A percentile compares a stretch with the other conserved stretches of the same genome.
These are phyloP conservation scores for Pemphredon lugubris DNA, from an alignment of 2,888 invertebrate genomes.

Conservation along the genomic window DNA sequence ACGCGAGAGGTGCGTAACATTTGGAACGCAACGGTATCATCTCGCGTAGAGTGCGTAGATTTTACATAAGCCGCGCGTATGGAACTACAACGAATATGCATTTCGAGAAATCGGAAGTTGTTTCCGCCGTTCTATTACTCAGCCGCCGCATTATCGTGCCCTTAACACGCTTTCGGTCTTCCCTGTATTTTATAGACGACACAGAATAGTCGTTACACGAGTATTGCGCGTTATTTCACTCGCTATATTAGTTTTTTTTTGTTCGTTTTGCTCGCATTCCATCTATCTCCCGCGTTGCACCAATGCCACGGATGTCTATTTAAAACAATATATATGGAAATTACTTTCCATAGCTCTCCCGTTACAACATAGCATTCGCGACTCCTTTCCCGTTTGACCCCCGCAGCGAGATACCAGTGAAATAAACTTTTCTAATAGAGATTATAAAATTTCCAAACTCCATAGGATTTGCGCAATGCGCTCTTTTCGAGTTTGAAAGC, in stretches of 20 bases:
- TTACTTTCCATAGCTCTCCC: not conserved
- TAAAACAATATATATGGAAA: constrained; percentile 8
- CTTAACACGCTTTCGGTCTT: constrained; percentile 40
- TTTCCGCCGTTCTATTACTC: constrained; percentile 45
- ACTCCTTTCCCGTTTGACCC: not conserved
- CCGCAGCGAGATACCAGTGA: not conserved
- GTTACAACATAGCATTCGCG: not conserved
- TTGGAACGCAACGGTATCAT: too few species aligned
- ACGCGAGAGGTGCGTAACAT: too few species aligned
- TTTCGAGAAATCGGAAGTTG: constrained; percentile 22
- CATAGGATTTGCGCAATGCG: not conserved
- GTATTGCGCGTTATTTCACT: not conserved
- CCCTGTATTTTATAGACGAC: constrained; percentile 23
- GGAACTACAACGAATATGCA: constrained; percentile 15
- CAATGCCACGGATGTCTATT: not conserved
- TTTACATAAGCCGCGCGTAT: not conserved
- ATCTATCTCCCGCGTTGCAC: constrained; percentile 1
- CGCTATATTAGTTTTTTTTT: constrained; percentile 1
- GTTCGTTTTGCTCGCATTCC: not conserved
- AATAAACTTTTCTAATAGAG: constrained; percentile 2
- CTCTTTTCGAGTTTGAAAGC: not conserved
- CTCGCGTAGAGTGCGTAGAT: not conserved
- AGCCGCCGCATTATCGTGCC: constrained; percentile 45
- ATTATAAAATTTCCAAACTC: not conserved
- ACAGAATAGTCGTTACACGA: constrained; percentile 15